A percentile compares a stretch with the other conserved stretches of the same genome.
Evolutionary conservation across 2,888 invertebrate genomes (phyloP).

Genomic region (Taphrorychus bicolor): DNA sequence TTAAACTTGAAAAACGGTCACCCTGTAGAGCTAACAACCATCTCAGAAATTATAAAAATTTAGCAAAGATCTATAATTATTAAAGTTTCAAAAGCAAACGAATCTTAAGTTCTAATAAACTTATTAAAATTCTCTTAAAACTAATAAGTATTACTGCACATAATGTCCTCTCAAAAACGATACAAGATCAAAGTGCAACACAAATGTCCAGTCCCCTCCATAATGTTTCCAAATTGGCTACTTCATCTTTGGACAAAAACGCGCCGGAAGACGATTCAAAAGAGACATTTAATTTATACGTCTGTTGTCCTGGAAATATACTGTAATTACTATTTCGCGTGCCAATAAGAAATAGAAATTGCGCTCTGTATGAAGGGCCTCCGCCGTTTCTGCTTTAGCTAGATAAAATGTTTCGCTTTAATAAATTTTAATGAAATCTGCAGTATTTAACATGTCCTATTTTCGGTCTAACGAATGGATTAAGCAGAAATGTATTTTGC

Average conservation of each 20-base stretch:
- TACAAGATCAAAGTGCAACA: background rate
- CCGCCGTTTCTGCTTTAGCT: conserved; percentile 37
- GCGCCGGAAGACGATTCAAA: conserved; percentile 39
- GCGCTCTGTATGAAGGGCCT: conserved; percentile 36
- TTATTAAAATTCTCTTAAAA: too few species aligned
- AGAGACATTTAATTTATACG: conserved; percentile 42
- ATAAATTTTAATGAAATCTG: conserved; percentile 40
- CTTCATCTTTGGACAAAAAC: conserved; percentile 39
- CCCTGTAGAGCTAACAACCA: too few species aligned
- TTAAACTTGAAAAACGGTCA: too few species aligned
- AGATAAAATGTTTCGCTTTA: conserved; percentile 40
- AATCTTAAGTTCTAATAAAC: too few species aligned
- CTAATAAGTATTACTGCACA: too few species aligned
- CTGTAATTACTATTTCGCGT: conserved; percentile 41
- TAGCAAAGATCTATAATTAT: too few species aligned
- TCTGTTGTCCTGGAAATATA: conserved; percentile 40
- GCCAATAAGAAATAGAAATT: conserved; percentile 42
- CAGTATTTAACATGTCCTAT: conserved; percentile 39
- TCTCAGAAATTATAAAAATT: too few species aligned
- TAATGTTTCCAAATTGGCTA: conserved; percentile 22
- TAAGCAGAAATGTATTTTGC: conserved; percentile 22
- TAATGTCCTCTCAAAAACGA: background rate
- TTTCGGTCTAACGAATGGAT: conserved; percentile 31
- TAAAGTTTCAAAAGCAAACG: too few species aligned
- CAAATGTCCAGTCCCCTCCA: background rate